Conservation (phyloP, 2,113 vertebrate species). For the Sciurus niger region DNA sequence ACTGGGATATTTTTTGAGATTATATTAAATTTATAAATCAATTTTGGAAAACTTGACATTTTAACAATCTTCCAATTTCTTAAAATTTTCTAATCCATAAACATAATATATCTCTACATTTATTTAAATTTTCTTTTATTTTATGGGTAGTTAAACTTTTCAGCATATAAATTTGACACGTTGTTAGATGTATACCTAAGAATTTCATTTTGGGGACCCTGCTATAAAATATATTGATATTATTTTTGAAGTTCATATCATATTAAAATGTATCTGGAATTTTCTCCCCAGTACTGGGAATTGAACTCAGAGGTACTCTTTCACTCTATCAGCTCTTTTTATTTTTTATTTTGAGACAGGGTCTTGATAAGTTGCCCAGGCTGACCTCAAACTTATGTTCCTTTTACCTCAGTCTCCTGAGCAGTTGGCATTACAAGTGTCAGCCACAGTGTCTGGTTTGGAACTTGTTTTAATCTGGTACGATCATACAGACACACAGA, state of each 20-base stretch:
- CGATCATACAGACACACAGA: background rate
- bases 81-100: background rate
- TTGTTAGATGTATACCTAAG: background rate
- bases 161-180: background rate
- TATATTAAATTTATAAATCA: background rate
- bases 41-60: background rate
- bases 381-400: too few relatives aligned
- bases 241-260: constrained; percentile 26
- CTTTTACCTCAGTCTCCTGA: too few relatives aligned
- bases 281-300: too few relatives aligned
- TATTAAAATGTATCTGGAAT: background rate
- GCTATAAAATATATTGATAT: constrained; percentile 16
- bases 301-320: too few relatives aligned
- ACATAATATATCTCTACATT: background rate
- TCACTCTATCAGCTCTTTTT: too few relatives aligned
- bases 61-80: constrained; percentile 24
- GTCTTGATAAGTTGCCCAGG: too few relatives aligned
- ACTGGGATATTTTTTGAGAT: background rate
- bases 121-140: background rate
- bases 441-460: too few relatives aligned
- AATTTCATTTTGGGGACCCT: background rate
- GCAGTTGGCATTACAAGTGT: too few relatives aligned
- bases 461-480: background rate
- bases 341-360: too few relatives aligned
- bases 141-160: background rate